Conservation (phyloP, 2,113 vertebrate genomes). For the Neolamprologus devosi region DNA sequence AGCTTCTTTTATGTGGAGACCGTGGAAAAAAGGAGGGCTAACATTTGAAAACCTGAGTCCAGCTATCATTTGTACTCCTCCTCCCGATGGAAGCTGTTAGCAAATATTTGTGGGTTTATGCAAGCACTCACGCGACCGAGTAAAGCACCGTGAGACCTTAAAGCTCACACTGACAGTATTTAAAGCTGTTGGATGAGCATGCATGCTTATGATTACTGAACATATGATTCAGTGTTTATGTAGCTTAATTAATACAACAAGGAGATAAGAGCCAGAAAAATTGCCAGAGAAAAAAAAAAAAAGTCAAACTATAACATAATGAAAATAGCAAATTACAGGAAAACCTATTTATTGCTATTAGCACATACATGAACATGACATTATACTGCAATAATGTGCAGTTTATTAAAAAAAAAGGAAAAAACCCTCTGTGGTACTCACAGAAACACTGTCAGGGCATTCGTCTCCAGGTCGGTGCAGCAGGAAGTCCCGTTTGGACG, state of each 20-base stretch:
- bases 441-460: conserved; percentile 76
- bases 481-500: conserved; percentile 74
- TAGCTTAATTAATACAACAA: not conserved
- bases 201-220: not conserved
- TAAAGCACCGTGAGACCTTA: not conserved
- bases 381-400: fast-evolving
- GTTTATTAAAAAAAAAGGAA: not conserved
- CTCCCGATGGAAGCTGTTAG: not conserved
- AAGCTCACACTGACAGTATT: not conserved
- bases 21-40: not conserved
- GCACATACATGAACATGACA: not conserved
- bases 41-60: not conserved
- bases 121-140: not conserved
- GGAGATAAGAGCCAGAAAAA: not conserved
- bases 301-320: not conserved
- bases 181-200: not conserved
- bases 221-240: not conserved
- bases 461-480: conserved; percentile 81
- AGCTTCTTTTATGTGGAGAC: not conserved
- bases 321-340: not conserved
- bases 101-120: not conserved
- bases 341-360: not conserved
- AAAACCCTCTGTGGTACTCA: conserved; percentile 27
- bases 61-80: not conserved
- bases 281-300: not conserved